Conservation (phyloP, 2,113 vertebrate species). For the Centropus unirufus region DNA sequence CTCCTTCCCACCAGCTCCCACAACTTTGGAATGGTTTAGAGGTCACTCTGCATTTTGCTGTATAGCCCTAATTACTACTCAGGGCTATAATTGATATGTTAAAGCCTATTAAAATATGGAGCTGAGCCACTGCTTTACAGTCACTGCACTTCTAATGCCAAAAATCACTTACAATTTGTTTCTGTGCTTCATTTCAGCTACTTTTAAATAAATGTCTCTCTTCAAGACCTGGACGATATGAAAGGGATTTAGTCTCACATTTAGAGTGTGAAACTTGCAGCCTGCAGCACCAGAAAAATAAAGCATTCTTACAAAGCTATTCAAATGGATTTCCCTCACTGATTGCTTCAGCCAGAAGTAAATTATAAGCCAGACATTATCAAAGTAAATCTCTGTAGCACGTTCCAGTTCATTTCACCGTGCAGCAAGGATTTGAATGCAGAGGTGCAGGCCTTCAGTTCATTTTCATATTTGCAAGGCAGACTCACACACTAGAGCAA, state of each 20-base stretch:
- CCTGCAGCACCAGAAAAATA: conserved; percentile 55
- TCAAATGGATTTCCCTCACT: conserved; percentile 61
- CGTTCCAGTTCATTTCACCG: conserved; percentile 47
- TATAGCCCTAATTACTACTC: conserved; percentile 58
- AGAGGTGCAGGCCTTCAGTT: background rate
- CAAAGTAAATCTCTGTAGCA: conserved; percentile 42
- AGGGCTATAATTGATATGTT: conserved; percentile 65
- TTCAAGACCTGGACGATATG: conserved; percentile 19
- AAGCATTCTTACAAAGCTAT: conserved; percentile 45
- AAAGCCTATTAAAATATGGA: conserved; percentile 72
- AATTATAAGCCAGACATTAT: conserved; percentile 62
- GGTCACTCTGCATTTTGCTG: conserved; percentile 52
- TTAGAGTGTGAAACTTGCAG: conserved; percentile 59
- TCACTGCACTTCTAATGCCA: conserved; percentile 59
- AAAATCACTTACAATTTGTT: conserved; percentile 69
- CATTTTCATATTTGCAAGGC: background rate
- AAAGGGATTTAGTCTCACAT: conserved; percentile 53
- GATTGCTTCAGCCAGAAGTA: conserved; percentile 48
- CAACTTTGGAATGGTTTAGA: conserved; percentile 7
- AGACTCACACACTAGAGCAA: background rate
- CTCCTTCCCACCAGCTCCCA: conserved; percentile 29
- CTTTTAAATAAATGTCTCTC: conserved; percentile 61
- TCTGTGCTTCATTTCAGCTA: conserved; percentile 56
- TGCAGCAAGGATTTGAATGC: background rate
- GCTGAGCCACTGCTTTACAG: conserved; percentile 52